Percentiles rank a stretch among this genome's conserved stretches.
Conservation (phyloP, 2,888 invertebrate genomes). For the Archaeoteleia sp. region DNA sequence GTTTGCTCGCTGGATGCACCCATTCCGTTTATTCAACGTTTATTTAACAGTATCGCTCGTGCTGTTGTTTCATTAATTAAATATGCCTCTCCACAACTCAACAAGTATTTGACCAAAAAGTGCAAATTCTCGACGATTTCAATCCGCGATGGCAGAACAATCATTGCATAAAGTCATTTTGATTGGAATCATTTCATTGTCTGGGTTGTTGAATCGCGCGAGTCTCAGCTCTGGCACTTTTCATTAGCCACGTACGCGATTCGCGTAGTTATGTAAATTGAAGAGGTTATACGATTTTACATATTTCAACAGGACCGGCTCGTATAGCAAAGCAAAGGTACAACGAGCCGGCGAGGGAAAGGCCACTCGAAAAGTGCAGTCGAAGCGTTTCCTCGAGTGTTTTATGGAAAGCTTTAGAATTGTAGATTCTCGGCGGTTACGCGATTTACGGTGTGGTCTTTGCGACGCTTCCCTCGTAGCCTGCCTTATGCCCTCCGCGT, state of each 20-base stretch:
- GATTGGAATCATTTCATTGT: too few species aligned
- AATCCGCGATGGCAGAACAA: constrained; percentile 1
- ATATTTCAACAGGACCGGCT: constrained; percentile 72
- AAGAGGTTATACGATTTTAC: constrained; percentile 74
- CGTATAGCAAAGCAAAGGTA: constrained; percentile 37
- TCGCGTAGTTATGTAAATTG: constrained; percentile 71
- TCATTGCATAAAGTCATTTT: constrained; percentile 1
- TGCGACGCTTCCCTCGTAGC: constrained; percentile 19
- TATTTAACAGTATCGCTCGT: constrained; percentile 64
- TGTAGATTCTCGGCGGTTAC: constrained; percentile 70
- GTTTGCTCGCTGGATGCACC: constrained; percentile 41
- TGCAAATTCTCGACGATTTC: constrained; percentile 14
- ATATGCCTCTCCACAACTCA: constrained; percentile 38
- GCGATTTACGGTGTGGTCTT: constrained; percentile 54
- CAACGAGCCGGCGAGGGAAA: constrained; percentile 54
- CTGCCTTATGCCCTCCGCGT: constrained; percentile 48
- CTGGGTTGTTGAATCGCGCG: constrained; percentile 40
- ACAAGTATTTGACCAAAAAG: too few species aligned
- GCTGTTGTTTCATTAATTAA: constrained; percentile 64
- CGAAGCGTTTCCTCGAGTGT: constrained; percentile 74
- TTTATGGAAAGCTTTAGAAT: constrained; percentile 75
- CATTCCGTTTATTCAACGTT: constrained; percentile 63
- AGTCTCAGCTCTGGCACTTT: constrained; percentile 57
- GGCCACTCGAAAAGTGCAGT: constrained; percentile 73
- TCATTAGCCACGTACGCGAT: constrained; percentile 58